Conservation (phyloP, 2,888 invertebrate species). For the Chrysotoxum bicinctum region DNA sequence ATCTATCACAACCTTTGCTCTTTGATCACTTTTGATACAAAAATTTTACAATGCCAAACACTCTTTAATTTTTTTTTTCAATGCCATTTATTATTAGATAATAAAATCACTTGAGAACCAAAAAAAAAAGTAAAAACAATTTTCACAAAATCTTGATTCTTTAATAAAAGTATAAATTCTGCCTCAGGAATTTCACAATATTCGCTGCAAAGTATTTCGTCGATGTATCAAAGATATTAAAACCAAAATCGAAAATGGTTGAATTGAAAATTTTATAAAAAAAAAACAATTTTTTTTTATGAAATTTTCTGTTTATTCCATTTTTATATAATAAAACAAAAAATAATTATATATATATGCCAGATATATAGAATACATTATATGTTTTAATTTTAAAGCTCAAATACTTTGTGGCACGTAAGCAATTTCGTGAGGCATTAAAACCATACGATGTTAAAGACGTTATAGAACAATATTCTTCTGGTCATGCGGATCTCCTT, state of each 20-base stretch:
- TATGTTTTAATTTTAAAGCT: constrained; percentile 84
- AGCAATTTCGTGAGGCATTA: constrained; percentile 95
- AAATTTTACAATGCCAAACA: constrained; percentile 5
- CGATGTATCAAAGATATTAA: constrained; percentile 45
- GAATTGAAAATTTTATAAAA: constrained; percentile 13
- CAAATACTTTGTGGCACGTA: constrained; percentile 94
- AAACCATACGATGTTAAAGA: constrained; percentile 97
- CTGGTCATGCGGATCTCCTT: constrained; percentile 93
- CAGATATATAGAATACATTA: constrained; percentile 20
- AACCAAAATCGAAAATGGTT: constrained; percentile 38
- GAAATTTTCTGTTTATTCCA: constrained; percentile 30
- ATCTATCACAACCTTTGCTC: constrained; percentile 23
- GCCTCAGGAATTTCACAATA: constrained; percentile 59
- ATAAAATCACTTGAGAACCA: neutral
- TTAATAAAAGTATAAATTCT: constrained; percentile 36
- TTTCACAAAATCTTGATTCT: constrained; percentile 31
- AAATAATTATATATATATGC: constrained; percentile 5
- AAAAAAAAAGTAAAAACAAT: too few species aligned
- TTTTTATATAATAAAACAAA: constrained; percentile 11
- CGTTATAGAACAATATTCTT: constrained; percentile 96
- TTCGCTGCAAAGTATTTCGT: constrained; percentile 74
- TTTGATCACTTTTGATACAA: constrained; percentile 20
- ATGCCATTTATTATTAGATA: neutral
- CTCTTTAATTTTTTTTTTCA: neutral
- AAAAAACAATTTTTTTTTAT: constrained; percentile 1